Conservation (phyloP, 2,888 invertebrate genomes). For the Eristalis pertinax region DNA sequence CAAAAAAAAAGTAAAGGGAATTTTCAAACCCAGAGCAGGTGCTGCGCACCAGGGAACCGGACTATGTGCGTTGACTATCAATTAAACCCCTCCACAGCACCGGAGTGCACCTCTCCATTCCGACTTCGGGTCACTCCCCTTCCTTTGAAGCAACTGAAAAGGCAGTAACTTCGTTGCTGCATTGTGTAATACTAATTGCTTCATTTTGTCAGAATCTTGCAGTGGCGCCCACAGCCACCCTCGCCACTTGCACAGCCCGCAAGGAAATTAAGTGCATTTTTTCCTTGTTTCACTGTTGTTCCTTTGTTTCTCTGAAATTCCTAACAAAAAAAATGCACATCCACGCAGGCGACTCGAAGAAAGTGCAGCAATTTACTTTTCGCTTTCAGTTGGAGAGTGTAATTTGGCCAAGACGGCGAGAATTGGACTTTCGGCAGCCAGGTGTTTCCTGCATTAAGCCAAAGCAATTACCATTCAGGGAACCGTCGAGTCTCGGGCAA, state of each 20-base stretch:
- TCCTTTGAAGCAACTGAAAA: background rate
- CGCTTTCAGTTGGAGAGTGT: background rate
- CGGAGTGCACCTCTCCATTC: background rate
- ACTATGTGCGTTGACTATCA: background rate
- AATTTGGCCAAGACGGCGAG: background rate
- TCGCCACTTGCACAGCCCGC: background rate
- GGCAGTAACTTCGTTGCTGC: conserved; percentile 42
- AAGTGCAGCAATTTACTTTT: conserved; percentile 55
- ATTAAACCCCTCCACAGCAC: background rate
- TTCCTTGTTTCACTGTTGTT: background rate
- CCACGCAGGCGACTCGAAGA: background rate
- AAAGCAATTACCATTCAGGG: conserved; percentile 40
- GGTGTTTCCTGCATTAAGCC: background rate
- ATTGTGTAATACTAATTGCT: conserved; percentile 60
- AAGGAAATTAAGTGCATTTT: background rate
- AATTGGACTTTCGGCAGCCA: background rate
- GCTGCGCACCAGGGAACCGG: background rate
- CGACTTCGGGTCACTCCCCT: background rate
- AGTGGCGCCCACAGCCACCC: background rate
- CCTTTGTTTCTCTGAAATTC: background rate
- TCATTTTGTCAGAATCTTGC: conserved; percentile 39
- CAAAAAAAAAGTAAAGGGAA: background rate
- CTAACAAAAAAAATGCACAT: background rate
- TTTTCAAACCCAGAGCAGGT: background rate
- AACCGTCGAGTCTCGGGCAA: background rate